Percentiles rank a stretch among this genome's conserved stretches.
These are phyloP conservation scores for Agelastica alni DNA, from an alignment of 2,888 invertebrate genomes.

Conservation along the genomic window DNA sequence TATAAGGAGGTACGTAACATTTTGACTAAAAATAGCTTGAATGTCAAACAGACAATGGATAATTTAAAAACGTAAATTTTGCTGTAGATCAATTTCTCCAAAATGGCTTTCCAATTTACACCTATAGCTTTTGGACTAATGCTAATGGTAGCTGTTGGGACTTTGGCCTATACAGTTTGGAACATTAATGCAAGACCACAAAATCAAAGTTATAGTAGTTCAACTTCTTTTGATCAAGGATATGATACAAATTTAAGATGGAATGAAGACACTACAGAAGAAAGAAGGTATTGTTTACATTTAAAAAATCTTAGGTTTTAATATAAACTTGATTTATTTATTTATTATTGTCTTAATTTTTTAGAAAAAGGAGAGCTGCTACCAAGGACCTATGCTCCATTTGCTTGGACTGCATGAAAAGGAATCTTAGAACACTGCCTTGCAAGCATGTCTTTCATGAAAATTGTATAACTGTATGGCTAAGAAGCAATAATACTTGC, in stretches of 20 bases:
- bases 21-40: constrained; percentile 10
- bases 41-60: constrained; percentile 1
- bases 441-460: constrained; percentile 33
- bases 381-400: constrained; percentile 25
- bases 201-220: constrained; percentile 4
- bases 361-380: constrained; percentile 15
- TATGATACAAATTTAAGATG: constrained; percentile 16
- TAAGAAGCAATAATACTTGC: constrained; percentile 26
- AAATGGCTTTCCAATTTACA: constrained; percentile 28
- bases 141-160: constrained; percentile 29
- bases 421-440: constrained; percentile 12
- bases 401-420: constrained; percentile 26
- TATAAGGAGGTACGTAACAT: not conserved
- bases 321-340: too few relatives aligned
- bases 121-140: constrained; percentile 27
- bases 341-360: not conserved
- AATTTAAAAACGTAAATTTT: not conserved
- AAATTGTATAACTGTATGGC: constrained; percentile 29
- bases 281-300: constrained; percentile 12
- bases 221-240: not conserved
- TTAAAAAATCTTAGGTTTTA: too few relatives aligned
- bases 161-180: constrained; percentile 25
- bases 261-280: not conserved
- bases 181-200: constrained; percentile 7
- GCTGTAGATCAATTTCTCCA: constrained; percentile 4